These are phyloP conservation scores for Babylonia areolata DNA, from an alignment of 1,140 invertebrate species.

Conservation along the genomic window DNA sequence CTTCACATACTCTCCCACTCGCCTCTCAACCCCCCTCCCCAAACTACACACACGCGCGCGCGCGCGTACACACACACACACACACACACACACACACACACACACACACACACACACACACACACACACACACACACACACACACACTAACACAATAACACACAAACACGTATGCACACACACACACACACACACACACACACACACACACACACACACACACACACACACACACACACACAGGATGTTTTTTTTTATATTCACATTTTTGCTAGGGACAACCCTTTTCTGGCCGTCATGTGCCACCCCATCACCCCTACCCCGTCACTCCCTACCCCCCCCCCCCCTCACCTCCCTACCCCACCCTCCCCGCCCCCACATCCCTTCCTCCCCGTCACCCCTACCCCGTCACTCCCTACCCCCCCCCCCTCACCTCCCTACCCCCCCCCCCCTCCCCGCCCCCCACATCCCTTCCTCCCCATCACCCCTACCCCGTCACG, in stretches of 20 bases:
- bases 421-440: no score
- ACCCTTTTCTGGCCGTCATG: no score
- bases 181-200: slow-evolving; percentile 15
- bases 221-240: not conserved
- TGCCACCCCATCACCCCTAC: not conserved
- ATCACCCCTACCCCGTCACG: not conserved
- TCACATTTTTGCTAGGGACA: no score
- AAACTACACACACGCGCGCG: not conserved
- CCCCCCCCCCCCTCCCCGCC: no score
- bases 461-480: not conserved
- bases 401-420: no score
- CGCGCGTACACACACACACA: not conserved
- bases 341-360: not conserved
- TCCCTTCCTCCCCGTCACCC: no score
- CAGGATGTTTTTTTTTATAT: no score
- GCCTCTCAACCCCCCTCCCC: no score
- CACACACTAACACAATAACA: not conserved
- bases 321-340: not conserved
- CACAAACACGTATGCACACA: slow-evolving; percentile 7
- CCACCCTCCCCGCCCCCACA: not conserved
- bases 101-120: slow-evolving; percentile 13
- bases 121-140: slow-evolving; percentile 19
- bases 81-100: not conserved
- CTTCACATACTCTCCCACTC: no score
- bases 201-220: slow-evolving; percentile 19